These are phyloP conservation scores for Nomada ferruginata DNA, from an alignment of 2,888 invertebrate genomes.

Conservation along the genomic window DNA sequence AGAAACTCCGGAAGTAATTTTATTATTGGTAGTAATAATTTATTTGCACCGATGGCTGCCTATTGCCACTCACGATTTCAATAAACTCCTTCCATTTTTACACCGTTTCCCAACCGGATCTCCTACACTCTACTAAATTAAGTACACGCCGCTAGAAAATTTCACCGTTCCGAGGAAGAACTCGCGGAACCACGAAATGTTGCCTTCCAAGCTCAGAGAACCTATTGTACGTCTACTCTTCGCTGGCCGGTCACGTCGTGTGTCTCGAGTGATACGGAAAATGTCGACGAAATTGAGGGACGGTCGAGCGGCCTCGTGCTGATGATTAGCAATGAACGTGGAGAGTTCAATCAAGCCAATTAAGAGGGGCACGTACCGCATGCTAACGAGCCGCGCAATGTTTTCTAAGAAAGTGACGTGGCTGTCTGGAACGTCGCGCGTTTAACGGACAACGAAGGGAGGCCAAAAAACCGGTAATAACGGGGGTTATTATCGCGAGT, in stretches of 20 bases:
- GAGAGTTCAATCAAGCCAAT: constrained; percentile 71
- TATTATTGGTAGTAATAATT: no score
- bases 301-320: constrained; percentile 35
- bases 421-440: constrained; percentile 47
- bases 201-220: neutral
- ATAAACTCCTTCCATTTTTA: no score
- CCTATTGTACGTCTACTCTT: neutral
- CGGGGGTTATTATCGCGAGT: constrained; percentile 53
- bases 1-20: neutral
- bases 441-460: constrained; percentile 51
- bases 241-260: neutral
- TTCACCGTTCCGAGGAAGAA: no score
- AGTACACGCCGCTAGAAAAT: no score
- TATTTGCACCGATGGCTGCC: no score
- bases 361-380: constrained; percentile 57
- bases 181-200: no score
- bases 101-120: no score
- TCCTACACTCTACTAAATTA: no score
- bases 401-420: constrained; percentile 72
- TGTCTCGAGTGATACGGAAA: neutral
- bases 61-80: no score
- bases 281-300: constrained; percentile 9
- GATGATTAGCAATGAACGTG: constrained; percentile 65
- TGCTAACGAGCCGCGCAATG: constrained; percentile 69
- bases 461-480: constrained; percentile 48